Evolutionary conservation across 1,140 invertebrate species (phyloP).

Genomic region (Drosophila busckii): DNA sequence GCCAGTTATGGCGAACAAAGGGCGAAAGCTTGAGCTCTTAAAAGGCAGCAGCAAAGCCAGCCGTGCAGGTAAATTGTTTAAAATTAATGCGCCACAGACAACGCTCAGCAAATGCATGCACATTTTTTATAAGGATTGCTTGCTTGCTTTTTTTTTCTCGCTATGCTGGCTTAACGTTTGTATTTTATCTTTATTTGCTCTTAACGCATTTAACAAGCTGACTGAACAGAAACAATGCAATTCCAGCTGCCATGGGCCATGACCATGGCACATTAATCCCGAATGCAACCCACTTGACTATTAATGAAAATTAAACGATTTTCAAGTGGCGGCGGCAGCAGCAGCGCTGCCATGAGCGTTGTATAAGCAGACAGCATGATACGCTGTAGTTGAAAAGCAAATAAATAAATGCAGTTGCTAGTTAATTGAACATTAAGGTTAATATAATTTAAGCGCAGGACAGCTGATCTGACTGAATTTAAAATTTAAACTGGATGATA

Average conservation of each 20-base stretch:
- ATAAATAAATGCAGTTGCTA: too few species aligned
- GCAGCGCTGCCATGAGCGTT: too few species aligned
- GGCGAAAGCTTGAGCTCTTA: not conserved
- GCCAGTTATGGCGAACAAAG: not conserved
- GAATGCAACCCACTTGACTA: conserved; percentile 57
- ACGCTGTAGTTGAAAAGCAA: too few species aligned
- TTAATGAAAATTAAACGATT: conserved; percentile 73
- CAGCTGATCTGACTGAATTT: too few species aligned
- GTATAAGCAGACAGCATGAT: too few species aligned
- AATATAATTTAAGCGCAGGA: too few species aligned
- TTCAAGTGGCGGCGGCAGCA: conserved; percentile 52
- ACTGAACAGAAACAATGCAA: conserved; percentile 46
- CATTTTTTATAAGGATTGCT: too few species aligned
- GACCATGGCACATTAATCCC: conserved; percentile 57
- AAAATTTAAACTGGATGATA: too few species aligned
- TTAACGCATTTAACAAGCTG: conserved; percentile 25
- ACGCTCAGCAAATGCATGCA: conserved; percentile 67
- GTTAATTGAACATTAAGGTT: too few species aligned
- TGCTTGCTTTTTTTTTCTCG: conserved; percentile 29
- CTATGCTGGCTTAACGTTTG: not conserved
- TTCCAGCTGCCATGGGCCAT: conserved; percentile 19
- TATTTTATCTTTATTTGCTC: conserved; percentile 15
- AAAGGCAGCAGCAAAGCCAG: conserved; percentile 13
- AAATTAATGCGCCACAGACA: conserved; percentile 57
- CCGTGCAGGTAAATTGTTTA: conserved; percentile 58